Evolutionary conservation across 1,140 invertebrate genomes (phyloP), one percentile per base, ranked within the genome.

Genomic region (Lordiphosa clarofinis): DNA sequence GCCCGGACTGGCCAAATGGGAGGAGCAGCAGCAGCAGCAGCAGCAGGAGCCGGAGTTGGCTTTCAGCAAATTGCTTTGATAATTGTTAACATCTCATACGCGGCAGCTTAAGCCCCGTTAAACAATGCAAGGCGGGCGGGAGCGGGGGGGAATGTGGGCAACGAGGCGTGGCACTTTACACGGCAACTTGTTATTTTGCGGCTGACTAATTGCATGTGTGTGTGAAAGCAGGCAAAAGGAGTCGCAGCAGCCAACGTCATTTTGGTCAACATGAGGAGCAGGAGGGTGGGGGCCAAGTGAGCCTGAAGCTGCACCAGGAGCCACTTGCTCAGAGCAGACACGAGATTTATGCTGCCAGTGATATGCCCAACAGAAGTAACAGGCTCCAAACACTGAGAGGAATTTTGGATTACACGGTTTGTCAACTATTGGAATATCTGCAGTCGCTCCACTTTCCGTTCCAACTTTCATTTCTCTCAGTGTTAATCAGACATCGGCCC

Each of bases 101-200:
- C 48, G 55, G 35, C 36, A 72, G 35, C 54, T 71, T 73, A 59
- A 64, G 44, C 58, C 4, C 13, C 48, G 31, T 35, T 13, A 35
- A 42, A 46, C 28, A 37, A 38, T 31, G 15, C 12, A 35, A 28
- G 7, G 6, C 15, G n/a, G n/a, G 9, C 10, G 31, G n/a, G 31
- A 4, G 19, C 10, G 11, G 12, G 11, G 10, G 46, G 13, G 21
- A 7, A 46, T 6, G 24, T 21, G 24, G 24, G 24, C 24, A 50
- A 55, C 60, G 63, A 59, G 74, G 69, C 74, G 70, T 73, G 74
- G 70, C 75, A 63, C 64, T 81, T 81, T 67, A 69, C 76, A 81
- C 71, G 76, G 75, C 56, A 75, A 81, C 76, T 81, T 82, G 72
- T 69, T 82, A 76, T 76, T 69, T 82, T 82, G 68, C 56, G 67